A percentile compares a stretch with the other conserved stretches of the same genome.
Conservation (phyloP, 1,140 invertebrate genomes). For the Neodiprion fabricii region DNA sequence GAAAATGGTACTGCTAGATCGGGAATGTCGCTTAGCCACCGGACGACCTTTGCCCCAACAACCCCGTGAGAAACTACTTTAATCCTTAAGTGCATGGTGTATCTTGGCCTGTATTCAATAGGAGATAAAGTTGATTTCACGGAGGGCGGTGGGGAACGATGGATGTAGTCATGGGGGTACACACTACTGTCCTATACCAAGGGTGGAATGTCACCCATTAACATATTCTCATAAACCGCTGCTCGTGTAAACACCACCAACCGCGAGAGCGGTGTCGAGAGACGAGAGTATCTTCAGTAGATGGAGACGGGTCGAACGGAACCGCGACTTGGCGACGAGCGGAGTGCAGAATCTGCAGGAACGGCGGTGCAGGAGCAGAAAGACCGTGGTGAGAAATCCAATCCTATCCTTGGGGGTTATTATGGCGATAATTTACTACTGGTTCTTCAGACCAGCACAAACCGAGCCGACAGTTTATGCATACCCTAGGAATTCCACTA, state of each 20-base stretch:
- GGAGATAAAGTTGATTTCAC: background rate
- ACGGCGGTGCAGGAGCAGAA: slow-evolving; percentile 17
- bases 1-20: too few species aligned
- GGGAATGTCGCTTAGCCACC: too few species aligned
- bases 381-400: slow-evolving; percentile 48
- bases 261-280: slow-evolving; percentile 13
- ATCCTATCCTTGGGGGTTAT: slow-evolving; percentile 52
- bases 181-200: slow-evolving; percentile 8
- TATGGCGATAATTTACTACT: slow-evolving; percentile 55
- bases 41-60: background rate
- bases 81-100: background rate
- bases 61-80: background rate
- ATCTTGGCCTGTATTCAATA: background rate
- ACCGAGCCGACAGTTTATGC: slow-evolving; percentile 41
- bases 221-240: slow-evolving; percentile 50
- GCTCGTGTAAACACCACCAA: slow-evolving; percentile 44
- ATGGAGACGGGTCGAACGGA: slow-evolving; percentile 24
- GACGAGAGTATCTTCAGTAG: background rate
- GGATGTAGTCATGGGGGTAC: too few species aligned
- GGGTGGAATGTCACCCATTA: slow-evolving; percentile 55
- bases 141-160: background rate
- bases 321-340: slow-evolving; percentile 23
- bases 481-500: slow-evolving; percentile 40
- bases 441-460: slow-evolving; percentile 32
- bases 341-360: slow-evolving; percentile 12